A percentile compares a stretch with the other conserved stretches of the same genome.
phyloP scores from a whole-genome alignment of 2,113 vertebrate genomes.

The Irena cyanogastra region DNA sequence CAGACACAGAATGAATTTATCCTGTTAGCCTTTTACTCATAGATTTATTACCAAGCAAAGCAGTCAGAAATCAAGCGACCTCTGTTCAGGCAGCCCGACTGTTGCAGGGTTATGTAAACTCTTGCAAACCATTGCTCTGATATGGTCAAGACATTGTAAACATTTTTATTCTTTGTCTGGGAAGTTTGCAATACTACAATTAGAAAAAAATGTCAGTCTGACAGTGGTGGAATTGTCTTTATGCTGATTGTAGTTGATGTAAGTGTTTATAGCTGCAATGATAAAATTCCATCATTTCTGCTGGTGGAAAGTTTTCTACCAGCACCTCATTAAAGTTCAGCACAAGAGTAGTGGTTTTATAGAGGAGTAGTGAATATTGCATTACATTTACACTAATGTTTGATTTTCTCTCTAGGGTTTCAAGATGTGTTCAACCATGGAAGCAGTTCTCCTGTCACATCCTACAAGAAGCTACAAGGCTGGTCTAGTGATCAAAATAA shows the following conservation, averaged over 20 bases:
- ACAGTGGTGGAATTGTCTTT: not conserved
- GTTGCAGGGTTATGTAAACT: not conserved
- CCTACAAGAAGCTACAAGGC: conserved; percentile 50
- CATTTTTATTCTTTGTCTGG: not conserved
- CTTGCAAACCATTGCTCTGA: not conserved
- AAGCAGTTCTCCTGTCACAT: not conserved
- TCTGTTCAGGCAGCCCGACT: not conserved
- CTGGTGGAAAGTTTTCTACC: not conserved
- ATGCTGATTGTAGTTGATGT: not conserved
- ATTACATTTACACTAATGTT: not conserved
- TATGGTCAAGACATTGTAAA: not conserved
- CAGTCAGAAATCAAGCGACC: not conserved
- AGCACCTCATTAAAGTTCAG: not conserved
- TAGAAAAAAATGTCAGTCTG: not conserved
- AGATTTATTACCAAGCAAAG: not conserved
- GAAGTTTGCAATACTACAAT: not conserved
- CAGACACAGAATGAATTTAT: not conserved
- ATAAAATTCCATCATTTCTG: not conserved
- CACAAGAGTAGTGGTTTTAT: not conserved
- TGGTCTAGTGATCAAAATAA: conserved; percentile 82
- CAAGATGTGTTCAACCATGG: conserved; percentile 60
- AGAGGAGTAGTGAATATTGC: not conserved
- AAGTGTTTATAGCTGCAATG: not conserved
- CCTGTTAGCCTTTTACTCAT: not conserved
- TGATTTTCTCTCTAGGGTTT: conserved; percentile 65